Conservation (phyloP, 2,113 vertebrate species). For the Chlorodrepanis virens region DNA sequence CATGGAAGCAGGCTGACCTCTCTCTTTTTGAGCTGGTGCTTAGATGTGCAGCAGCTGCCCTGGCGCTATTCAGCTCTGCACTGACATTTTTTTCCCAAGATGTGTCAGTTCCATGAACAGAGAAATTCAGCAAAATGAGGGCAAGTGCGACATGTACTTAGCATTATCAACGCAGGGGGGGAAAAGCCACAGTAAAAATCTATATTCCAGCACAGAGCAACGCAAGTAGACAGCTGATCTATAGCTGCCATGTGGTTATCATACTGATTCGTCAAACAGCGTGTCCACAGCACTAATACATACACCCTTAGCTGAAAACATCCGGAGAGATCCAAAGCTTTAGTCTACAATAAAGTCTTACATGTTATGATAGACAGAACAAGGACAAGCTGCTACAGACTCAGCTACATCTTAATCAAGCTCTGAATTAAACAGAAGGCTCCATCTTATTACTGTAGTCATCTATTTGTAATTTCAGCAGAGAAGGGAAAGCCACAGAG, state of each 20-base stretch:
- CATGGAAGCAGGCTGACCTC: background rate
- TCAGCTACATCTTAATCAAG: conserved; percentile 44
- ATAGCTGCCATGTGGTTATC: background rate
- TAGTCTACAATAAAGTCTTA: background rate
- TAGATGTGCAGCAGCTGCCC: background rate
- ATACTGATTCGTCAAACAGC: background rate
- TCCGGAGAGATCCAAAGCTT: background rate
- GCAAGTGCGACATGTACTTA: background rate
- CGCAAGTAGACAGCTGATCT: background rate
- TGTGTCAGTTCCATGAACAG: background rate
- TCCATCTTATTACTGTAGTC: conserved; percentile 1
- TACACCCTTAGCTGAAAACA: background rate
- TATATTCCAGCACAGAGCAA: background rate
- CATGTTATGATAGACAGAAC: conserved; percentile 14
- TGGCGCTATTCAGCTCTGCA: background rate
- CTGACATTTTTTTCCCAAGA: background rate
- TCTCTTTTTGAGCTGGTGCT: background rate
- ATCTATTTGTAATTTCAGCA: conserved; percentile 10
- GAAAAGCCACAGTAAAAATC: background rate
- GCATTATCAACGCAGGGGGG: background rate
- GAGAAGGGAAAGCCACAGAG: conserved; percentile 3
- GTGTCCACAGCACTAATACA: background rate
- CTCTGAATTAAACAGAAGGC: background rate
- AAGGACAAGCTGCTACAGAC: conserved; percentile 3
- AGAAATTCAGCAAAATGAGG: conserved; percentile 34